Evolutionary conservation across 1,140 invertebrate species (phyloP).

Genomic region (Ostrea edulis): DNA sequence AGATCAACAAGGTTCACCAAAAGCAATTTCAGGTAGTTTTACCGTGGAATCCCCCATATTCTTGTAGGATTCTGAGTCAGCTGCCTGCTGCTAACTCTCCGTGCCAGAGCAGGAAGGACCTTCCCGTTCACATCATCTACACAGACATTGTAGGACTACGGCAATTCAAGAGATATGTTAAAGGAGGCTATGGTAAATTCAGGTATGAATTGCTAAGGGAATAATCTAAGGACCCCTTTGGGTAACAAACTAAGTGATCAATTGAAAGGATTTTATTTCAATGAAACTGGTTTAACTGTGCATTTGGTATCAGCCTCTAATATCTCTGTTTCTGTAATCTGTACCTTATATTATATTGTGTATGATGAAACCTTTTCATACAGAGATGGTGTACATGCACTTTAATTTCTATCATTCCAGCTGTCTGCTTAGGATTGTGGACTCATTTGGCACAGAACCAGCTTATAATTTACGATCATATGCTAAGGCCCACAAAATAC

Average conservation of each 20-base stretch:
- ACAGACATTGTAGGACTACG: slow-evolving; percentile 78
- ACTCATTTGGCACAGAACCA: slow-evolving; percentile 80
- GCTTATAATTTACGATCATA: slow-evolving; percentile 77
- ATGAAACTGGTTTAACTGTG: too few relatives aligned
- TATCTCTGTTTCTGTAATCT: too few relatives aligned
- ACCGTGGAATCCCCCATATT: neutral
- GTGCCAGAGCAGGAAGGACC: slow-evolving; percentile 72
- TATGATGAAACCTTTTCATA: too few relatives aligned
- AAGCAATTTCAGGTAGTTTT: too few relatives aligned
- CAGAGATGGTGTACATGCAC: too few relatives aligned
- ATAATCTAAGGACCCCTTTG: too few relatives aligned
- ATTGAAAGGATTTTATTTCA: too few relatives aligned
- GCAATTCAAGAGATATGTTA: slow-evolving; percentile 75
- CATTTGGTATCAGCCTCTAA: too few relatives aligned
- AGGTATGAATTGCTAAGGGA: slow-evolving; percentile 60
- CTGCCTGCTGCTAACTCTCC: slow-evolving; percentile 73
- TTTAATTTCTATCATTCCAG: slow-evolving; percentile 63
- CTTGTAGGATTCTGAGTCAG: slow-evolving; percentile 69
- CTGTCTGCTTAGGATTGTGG: slow-evolving; percentile 79
- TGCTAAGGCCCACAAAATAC: slow-evolving; percentile 76
- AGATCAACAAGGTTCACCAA: too few relatives aligned
- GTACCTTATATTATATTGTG: too few relatives aligned
- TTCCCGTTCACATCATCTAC: slow-evolving; percentile 77
- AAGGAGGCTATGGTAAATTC: slow-evolving; percentile 74
- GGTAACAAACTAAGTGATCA: too few relatives aligned